Conservation (phyloP, 2,113 vertebrate genomes). For the Oryzias celebensis region DNA sequence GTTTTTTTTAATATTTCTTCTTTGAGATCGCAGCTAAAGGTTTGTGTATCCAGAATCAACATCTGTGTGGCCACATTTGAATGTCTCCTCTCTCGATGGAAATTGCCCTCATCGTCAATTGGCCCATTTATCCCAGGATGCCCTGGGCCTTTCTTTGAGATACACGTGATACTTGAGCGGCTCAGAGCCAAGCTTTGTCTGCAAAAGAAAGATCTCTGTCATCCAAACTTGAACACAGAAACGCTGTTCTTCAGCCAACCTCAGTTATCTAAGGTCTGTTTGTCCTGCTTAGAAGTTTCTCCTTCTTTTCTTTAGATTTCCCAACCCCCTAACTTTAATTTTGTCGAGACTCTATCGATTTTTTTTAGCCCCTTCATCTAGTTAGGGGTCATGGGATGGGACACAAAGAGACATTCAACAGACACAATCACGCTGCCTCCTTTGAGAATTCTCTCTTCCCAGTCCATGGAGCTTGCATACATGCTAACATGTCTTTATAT, state of each 20-base stretch:
- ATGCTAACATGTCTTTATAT: no score
- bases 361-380: not conserved
- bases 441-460: no score
- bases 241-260: slow-evolving; percentile 12
- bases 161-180: slow-evolving; percentile 34
- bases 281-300: slow-evolving; percentile 9
- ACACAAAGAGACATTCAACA: no score
- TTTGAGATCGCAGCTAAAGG: not conserved
- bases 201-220: slow-evolving; percentile 10
- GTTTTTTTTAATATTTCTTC: no score
- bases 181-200: slow-evolving; percentile 8
- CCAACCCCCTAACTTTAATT: not conserved
- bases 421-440: no score
- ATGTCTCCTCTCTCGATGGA: not conserved
- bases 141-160: slow-evolving; percentile 20
- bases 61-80: not conserved
- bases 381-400: not conserved
- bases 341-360: not conserved
- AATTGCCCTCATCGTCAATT: slow-evolving; percentile 21
- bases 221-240: slow-evolving; percentile 9
- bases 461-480: no score
- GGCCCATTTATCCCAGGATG: slow-evolving; percentile 30
- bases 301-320: not conserved
- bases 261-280: slow-evolving; percentile 16
- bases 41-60: not conserved